A percentile compares a stretch with the other conserved stretches of the same genome.
Conservation (phyloP, 37 sponge, comb jelly and placozoan species). For the Aphrocallistes beatrix region DNA sequence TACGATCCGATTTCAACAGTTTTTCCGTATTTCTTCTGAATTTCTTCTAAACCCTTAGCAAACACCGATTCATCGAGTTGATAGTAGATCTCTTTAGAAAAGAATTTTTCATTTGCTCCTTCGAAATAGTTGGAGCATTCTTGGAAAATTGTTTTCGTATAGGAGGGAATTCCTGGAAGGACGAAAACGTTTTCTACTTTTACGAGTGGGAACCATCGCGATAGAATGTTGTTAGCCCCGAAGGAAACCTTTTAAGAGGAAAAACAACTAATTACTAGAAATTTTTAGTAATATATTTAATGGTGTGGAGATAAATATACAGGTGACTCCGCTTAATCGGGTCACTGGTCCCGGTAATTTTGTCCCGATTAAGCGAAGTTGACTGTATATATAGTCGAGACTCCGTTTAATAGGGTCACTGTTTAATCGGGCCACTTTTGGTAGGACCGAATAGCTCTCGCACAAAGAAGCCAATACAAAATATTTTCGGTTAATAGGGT, state of each 20-base stretch:
- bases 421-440: no score
- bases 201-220: conserved; percentile 33
- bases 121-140: not conserved
- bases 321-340: no score
- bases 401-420: no score
- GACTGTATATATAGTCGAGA: no score
- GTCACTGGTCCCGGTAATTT: no score
- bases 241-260: not conserved
- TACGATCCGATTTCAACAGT: conserved; percentile 62
- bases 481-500: no score
- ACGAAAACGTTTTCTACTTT: conserved; percentile 53
- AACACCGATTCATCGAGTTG: conserved; percentile 37
- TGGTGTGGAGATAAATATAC: no score
- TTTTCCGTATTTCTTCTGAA: conserved; percentile 30
- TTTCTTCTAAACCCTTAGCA: conserved; percentile 26
- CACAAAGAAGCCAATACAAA: no score
- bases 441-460: no score
- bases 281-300: no score
- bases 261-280: no score
- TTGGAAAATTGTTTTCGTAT: conserved; percentile 28
- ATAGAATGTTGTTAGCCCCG: not conserved
- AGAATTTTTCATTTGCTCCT: conserved; percentile 24
- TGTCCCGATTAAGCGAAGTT: no score
- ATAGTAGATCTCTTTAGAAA: conserved; percentile 37
- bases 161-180: conserved; percentile 64